Evolutionary conservation across 64 coral and sea anemone genomes (phyloP).

Genomic region (Pocillopora verrucosa): DNA sequence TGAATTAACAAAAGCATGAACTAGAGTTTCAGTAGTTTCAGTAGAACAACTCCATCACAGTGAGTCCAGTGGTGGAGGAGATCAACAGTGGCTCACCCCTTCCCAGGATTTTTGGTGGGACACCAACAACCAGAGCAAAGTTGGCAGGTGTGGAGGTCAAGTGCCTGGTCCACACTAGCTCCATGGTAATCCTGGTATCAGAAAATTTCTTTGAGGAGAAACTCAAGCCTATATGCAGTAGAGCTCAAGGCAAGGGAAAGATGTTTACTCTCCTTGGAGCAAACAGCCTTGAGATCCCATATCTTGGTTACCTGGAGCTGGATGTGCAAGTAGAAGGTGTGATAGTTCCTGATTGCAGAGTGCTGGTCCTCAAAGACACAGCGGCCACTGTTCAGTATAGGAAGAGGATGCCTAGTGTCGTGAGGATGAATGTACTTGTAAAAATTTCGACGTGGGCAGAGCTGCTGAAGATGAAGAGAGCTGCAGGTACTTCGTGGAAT

Average conservation of each 20-base stretch:
- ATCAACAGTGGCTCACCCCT: constrained; percentile 58
- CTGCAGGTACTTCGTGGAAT: not conserved
- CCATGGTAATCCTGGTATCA: constrained; percentile 61
- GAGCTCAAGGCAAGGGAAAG: not conserved
- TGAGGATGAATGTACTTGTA: constrained; percentile 23
- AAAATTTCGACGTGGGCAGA: constrained; percentile 1
- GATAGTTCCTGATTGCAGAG: constrained; percentile 32
- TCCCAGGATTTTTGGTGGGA: constrained; percentile 36
- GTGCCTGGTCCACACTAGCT: constrained; percentile 59
- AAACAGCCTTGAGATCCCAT: constrained; percentile 52
- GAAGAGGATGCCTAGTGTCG: not conserved
- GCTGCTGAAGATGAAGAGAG: constrained; percentile 4
- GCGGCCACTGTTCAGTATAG: constrained; percentile 34
- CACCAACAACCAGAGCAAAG: constrained; percentile 43
- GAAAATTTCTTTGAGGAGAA: constrained; percentile 49
- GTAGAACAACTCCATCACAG: constrained; percentile 37
- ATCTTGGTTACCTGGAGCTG: constrained; percentile 54
- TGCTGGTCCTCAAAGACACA: constrained; percentile 55
- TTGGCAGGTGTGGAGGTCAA: constrained; percentile 49
- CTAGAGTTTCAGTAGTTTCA: too few species aligned
- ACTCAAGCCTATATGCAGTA: constrained; percentile 10
- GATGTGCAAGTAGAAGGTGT: constrained; percentile 28
- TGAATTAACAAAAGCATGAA: too few species aligned
- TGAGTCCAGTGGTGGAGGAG: constrained; percentile 43
- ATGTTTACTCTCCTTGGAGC: constrained; percentile 39